Base-by-base conservation (phyloP, 1,140 invertebrate genomes). In the Euura saliciscinereae region DNA sequence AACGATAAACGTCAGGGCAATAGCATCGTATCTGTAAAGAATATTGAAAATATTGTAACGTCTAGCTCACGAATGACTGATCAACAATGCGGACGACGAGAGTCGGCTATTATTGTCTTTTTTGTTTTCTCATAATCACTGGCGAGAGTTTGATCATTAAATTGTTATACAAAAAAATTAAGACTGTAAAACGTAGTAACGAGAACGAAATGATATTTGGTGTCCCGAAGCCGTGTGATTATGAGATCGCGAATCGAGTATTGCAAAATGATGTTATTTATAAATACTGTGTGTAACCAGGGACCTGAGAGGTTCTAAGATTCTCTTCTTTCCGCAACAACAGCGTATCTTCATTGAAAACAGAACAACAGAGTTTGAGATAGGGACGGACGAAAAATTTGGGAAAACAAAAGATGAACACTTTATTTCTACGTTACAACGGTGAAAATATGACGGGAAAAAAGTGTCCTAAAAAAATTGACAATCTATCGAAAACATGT, bases 11-110 rank as follows among this genome's bases (percentile, higher is more conserved):
- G 51, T 59, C 51, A 59, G 51, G 51, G 10, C 13, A 59, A 59
- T 59, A 59, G 51, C 51, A 59, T 59, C 51, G 51, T 59, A 59
- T 59, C 51, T 59, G 51, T 59, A 59, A 6, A 59, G 28, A 59
- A 11, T 8, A 59, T 59, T 11, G 1, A 28, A 28, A 28, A 28
- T 0, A 28, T 28, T 28, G 28, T 28, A 28, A 28, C 28, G 28
- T 28, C 28, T 28, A 59, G 13, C 51, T 59, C 8, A 59, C 13
- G 51, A 6, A n/a, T 4, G 28, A 28, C 28, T 1, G 28, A 28
- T 28, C 28, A 28, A 28, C 28, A 28, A 28, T 28, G 28, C 28
- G 28, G 28, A 28, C 28, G 0, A 28, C 28, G 1, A 28, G 28
- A 28, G 28, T 28, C 28, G 28, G 28, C 28, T 28, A 28, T 28